Percentiles rank a stretch among this genome's conserved stretches.
phyloP scores from a whole-genome alignment of 2,888 invertebrate genomes.

The Neoscelio sp. region DNA sequence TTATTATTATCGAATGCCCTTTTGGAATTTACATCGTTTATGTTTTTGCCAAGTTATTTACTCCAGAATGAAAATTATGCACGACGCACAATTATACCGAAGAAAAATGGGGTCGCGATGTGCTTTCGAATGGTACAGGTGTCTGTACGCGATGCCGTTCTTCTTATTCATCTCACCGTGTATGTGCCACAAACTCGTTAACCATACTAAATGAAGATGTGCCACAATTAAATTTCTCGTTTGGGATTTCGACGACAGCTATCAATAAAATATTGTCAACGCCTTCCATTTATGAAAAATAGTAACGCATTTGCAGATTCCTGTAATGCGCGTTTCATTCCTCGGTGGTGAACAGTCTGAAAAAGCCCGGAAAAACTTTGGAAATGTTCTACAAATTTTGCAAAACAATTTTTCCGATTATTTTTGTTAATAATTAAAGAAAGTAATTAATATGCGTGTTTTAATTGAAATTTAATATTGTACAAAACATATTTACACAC shows the following conservation, averaged over 20 bases:
- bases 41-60: conserved; percentile 9
- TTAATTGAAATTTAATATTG: too few species aligned
- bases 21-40: conserved; percentile 1
- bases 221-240: conserved; percentile 42
- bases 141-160: conserved; percentile 30
- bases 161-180: conserved; percentile 31
- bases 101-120: conserved; percentile 61
- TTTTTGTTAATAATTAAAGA: too few species aligned
- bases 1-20: conserved; percentile 27
- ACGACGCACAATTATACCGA: conserved; percentile 45
- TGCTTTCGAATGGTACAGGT: conserved; percentile 55
- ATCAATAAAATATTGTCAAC: neutral
- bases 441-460: too few species aligned
- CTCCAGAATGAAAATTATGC: conserved; percentile 37
- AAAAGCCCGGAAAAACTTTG: too few species aligned
- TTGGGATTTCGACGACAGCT: conserved; percentile 6
- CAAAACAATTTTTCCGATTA: too few species aligned
- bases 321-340: too few species aligned
- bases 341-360: too few species aligned
- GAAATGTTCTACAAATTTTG: too few species aligned
- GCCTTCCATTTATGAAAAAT: too few species aligned
- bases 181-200: conserved; percentile 50
- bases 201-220: conserved; percentile 33
- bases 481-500: too few species aligned
- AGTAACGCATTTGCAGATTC: too few species aligned